Percentiles rank a stretch among this genome's conserved stretches.
These are phyloP conservation scores for Melanotaenia parkinsoni DNA, from an alignment of 2,797 vertebrate species.

Conservation along the genomic window DNA sequence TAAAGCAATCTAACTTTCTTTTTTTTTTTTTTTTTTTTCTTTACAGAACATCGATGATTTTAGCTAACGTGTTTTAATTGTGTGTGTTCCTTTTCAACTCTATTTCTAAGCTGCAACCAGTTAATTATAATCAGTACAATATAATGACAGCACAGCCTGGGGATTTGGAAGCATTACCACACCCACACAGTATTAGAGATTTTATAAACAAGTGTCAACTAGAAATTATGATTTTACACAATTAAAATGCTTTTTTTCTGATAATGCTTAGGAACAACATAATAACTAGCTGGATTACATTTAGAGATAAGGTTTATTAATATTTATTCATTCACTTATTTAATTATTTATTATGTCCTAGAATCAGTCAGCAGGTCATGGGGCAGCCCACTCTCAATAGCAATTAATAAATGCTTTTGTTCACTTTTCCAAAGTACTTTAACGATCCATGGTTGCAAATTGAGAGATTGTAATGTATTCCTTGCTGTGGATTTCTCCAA, in stretches of 20 bases:
- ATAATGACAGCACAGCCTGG: slow-evolving; percentile 12
- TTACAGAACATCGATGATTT: not conserved
- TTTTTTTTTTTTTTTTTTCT: not conserved
- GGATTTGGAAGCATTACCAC: slow-evolving; percentile 28
- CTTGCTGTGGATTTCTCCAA: not conserved
- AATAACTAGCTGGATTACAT: slow-evolving; percentile 13
- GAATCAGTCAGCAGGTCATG: not conserved
- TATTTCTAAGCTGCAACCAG: slow-evolving; percentile 19
- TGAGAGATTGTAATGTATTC: not conserved
- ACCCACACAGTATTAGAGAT: slow-evolving; percentile 13
- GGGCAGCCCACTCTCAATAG: not conserved
- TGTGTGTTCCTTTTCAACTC: slow-evolving; percentile 5
- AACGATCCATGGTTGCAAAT: not conserved
- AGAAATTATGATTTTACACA: slow-evolving; percentile 6
- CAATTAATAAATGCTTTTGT: not conserved
- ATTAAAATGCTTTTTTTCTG: slow-evolving; percentile 3
- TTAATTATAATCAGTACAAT: slow-evolving; percentile 18
- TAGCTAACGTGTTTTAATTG: slow-evolving; percentile 4
- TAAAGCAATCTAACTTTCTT: slow-evolving; percentile 2
- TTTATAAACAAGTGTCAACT: slow-evolving; percentile 9
- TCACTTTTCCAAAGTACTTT: not conserved
- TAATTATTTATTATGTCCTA: not conserved
- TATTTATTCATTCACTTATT: not conserved
- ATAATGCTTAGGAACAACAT: slow-evolving; percentile 4
- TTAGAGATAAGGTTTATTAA: not conserved